These are phyloP conservation scores for Drosophila multiciliata DNA, from an alignment of 2,888 invertebrate genomes.

Conservation along the genomic window DNA sequence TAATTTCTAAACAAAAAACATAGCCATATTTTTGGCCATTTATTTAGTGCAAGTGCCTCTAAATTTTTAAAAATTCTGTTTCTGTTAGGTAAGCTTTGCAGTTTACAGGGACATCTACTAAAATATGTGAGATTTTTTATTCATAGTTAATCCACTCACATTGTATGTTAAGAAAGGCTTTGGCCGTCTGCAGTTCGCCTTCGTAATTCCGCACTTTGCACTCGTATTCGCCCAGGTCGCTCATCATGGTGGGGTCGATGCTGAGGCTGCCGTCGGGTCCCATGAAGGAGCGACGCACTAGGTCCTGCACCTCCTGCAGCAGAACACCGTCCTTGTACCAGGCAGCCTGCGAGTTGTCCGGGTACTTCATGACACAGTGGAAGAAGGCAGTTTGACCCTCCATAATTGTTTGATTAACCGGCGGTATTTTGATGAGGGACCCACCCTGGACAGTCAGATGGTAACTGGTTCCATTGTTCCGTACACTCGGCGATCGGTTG, in stretches of 20 bases:
- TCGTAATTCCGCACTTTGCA: conserved; percentile 92
- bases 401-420: conserved; percentile 94
- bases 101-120: neutral
- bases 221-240: conserved; percentile 94
- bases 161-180: conserved; percentile 95
- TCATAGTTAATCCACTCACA: conserved; percentile 88
- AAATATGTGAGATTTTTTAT: neutral
- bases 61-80: neutral
- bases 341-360: conserved; percentile 86
- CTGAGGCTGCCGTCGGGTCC: conserved; percentile 92
- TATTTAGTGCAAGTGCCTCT: too few relatives aligned
- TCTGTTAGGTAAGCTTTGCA: accelerated
- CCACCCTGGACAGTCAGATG: conserved; percentile 95
- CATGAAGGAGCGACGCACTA: conserved; percentile 87
- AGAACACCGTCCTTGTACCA: conserved; percentile 90
- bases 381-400: conserved; percentile 94
- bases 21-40: too few relatives aligned
- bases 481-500: conserved; percentile 92
- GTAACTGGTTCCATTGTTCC: conserved; percentile 96
- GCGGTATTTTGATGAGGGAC: conserved; percentile 93
- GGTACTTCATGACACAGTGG: conserved; percentile 92
- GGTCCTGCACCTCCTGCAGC: conserved; percentile 87
- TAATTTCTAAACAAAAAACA: too few relatives aligned
- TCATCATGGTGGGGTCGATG: conserved; percentile 91
- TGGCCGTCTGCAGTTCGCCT: conserved; percentile 91